Percentiles rank a stretch among this genome's conserved stretches.
Evolutionary conservation across 2,113 vertebrate genomes (phyloP).

Genomic region (Bothrops jararaca): DNA sequence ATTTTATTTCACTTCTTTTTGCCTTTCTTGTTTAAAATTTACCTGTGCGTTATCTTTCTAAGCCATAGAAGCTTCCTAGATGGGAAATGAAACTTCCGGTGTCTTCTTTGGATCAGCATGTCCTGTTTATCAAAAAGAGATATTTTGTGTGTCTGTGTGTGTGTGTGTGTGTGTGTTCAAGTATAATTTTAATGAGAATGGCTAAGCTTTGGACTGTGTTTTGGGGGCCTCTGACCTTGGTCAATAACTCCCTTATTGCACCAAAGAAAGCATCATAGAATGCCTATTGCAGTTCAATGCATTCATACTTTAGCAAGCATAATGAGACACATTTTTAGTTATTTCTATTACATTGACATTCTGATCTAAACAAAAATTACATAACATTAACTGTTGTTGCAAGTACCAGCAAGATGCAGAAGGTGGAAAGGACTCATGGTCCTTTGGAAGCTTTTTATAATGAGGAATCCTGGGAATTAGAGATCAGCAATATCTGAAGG

Average conservation of each 20-base stretch:
- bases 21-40: not conserved
- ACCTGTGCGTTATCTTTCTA: not conserved
- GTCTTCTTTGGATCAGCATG: not conserved
- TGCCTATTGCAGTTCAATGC: not conserved
- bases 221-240: no score
- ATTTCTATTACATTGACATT: not conserved
- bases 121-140: not conserved
- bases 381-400: not conserved
- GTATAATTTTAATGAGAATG: no score
- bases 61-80: not conserved
- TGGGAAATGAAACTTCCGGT: not conserved
- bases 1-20: not conserved
- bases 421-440: not conserved
- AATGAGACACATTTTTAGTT: not conserved
- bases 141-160: not conserved
- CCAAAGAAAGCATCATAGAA: not conserved
- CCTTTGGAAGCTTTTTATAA: not conserved
- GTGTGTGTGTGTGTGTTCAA: not conserved
- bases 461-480: not conserved
- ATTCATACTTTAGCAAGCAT: not conserved
- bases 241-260: not conserved
- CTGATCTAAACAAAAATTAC: not conserved
- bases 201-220: no score
- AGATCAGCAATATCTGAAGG: not conserved
- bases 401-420: not conserved